Evolutionary conservation across 2,888 invertebrate genomes (phyloP).

Genomic region (Stenoptilia bipunctidactyla): DNA sequence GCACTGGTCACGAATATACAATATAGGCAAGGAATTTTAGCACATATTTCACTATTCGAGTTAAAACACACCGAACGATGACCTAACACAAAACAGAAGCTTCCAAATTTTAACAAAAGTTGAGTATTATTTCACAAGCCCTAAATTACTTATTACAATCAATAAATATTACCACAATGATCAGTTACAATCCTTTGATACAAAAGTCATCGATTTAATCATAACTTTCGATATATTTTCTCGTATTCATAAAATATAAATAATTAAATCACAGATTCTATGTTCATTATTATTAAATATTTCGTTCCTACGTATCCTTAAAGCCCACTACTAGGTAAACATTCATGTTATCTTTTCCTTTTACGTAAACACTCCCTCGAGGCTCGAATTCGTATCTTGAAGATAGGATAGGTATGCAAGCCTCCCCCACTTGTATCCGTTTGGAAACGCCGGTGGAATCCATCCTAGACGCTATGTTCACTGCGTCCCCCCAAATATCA

Average conservation of each 20-base stretch:
- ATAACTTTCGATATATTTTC: slow-evolving; percentile 20
- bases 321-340: slow-evolving; percentile 81
- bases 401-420: slow-evolving; percentile 78
- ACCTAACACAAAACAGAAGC: slow-evolving; percentile 27
- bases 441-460: slow-evolving; percentile 94
- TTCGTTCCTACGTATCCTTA: slow-evolving; percentile 43
- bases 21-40: slow-evolving; percentile 52
- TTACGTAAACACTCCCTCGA: slow-evolving; percentile 95
- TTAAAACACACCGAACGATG: slow-evolving; percentile 17
- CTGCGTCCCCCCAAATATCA: slow-evolving; percentile 99
- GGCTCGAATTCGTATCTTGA: slow-evolving; percentile 88
- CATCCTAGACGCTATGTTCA: slow-evolving; percentile 97
- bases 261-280: slow-evolving; percentile 64
- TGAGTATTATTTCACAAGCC: slow-evolving; percentile 48
- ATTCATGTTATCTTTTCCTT: slow-evolving; percentile 96
- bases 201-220: slow-evolving; percentile 5
- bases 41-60: slow-evolving; percentile 21
- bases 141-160: slow-evolving; percentile 21
- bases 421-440: slow-evolving; percentile 85
- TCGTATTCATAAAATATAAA: slow-evolving; percentile 37
- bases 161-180: slow-evolving; percentile 6
- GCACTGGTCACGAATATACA: slow-evolving; percentile 54
- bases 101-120: slow-evolving; percentile 14
- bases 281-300: slow-evolving; percentile 32
- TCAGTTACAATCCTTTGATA: not conserved